phyloP scores from a whole-genome alignment of 2,113 vertebrate genomes.

The Channa maculata region DNA sequence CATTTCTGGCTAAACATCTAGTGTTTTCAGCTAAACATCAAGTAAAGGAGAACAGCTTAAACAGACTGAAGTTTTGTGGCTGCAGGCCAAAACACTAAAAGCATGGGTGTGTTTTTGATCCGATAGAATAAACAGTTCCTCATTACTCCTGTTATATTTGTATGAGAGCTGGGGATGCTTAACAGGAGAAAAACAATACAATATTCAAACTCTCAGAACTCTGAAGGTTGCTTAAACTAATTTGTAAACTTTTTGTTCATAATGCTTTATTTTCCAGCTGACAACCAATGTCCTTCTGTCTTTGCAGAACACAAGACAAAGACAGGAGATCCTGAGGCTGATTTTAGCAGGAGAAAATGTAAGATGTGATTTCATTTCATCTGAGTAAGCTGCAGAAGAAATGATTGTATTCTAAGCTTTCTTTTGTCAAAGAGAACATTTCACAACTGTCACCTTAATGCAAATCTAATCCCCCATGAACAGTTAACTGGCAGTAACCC shows the following conservation, averaged over 20 bases:
- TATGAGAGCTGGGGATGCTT: not conserved
- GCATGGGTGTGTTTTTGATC: not conserved
- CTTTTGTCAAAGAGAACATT: not conserved
- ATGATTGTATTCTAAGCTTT: not conserved
- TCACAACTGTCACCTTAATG: slow-evolving; percentile 21
- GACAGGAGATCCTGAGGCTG: slow-evolving; percentile 84
- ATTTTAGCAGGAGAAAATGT: slow-evolving; percentile 85
- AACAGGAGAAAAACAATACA: not conserved
- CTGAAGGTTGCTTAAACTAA: not conserved
- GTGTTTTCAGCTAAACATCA: too few relatives aligned
- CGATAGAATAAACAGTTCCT: not conserved
- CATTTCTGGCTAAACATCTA: too few relatives aligned
- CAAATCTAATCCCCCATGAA: slow-evolving; percentile 5
- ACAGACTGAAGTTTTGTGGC: not conserved
- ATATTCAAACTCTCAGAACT: not conserved
- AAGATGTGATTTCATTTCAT: slow-evolving; percentile 54
- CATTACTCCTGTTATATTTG: not conserved
- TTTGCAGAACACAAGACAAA: slow-evolving; percentile 79
- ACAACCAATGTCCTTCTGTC: slow-evolving; percentile 1
- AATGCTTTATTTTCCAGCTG: not conserved
- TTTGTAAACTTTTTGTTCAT: not conserved
- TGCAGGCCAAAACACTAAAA: slow-evolving; percentile 1
- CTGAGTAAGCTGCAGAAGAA: not conserved
- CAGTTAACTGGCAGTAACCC: slow-evolving; percentile 7
- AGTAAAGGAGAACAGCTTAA: too few relatives aligned